Conservation (phyloP, 2,797 vertebrate genomes). For the Gymnocypris eckloni region DNA sequence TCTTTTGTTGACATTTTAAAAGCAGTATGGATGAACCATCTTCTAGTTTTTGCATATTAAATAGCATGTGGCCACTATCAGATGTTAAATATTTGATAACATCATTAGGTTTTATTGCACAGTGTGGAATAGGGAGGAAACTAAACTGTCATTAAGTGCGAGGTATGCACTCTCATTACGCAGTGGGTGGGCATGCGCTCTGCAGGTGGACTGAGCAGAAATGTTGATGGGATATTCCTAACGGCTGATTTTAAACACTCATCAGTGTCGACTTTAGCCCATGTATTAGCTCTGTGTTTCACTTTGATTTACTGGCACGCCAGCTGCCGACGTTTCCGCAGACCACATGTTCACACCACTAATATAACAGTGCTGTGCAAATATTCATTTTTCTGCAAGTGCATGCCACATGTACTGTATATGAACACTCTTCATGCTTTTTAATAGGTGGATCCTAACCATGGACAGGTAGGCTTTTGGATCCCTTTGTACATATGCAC, state of each 20-base stretch:
- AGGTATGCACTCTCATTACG: conserved; percentile 57
- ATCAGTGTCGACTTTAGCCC: conserved; percentile 70
- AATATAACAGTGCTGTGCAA: conserved; percentile 61
- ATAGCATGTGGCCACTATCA: conserved; percentile 10
- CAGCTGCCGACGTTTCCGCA: conserved; percentile 53
- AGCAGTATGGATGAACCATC: conserved; percentile 20
- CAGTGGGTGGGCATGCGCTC: conserved; percentile 74
- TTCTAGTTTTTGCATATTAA: conserved; percentile 28
- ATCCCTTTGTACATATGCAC: neutral
- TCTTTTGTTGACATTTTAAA: conserved; percentile 31
- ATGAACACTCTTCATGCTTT: conserved; percentile 3
- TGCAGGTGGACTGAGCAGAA: conserved; percentile 54
- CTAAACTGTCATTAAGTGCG: conserved; percentile 30
- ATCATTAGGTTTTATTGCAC: conserved; percentile 57
- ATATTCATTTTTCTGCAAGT: conserved; percentile 53
- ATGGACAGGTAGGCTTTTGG: neutral
- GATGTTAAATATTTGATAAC: conserved; percentile 58
- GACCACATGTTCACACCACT: conserved; percentile 57
- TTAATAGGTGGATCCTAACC: neutral
- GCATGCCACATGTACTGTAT: conserved; percentile 16
- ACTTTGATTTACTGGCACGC: conserved; percentile 68
- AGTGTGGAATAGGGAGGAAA: conserved; percentile 45
- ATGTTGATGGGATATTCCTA: conserved; percentile 64
- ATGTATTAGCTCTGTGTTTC: conserved; percentile 66
- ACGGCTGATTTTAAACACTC: conserved; percentile 73